Evolutionary conservation across 1,140 invertebrate genomes (phyloP).

Genomic region (Bombus vancouverensis): DNA sequence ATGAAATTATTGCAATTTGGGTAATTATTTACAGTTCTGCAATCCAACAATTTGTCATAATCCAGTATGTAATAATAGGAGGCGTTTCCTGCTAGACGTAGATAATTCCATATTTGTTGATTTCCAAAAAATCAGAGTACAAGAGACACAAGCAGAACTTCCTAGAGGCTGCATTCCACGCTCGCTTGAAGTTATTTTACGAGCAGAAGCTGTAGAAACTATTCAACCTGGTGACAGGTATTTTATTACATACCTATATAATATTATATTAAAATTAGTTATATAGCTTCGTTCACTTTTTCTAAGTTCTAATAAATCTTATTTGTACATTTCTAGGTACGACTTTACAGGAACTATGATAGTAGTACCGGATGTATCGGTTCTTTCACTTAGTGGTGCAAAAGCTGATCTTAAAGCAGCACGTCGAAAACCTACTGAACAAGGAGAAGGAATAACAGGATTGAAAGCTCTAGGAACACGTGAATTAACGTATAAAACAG

Average conservation of each 20-base stretch:
- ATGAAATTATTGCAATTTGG: background rate
- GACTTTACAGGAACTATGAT: constrained; percentile 99
- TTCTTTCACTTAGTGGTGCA: constrained; percentile 92
- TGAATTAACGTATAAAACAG: constrained; percentile 97
- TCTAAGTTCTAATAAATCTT: background rate
- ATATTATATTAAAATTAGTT: too few relatives aligned
- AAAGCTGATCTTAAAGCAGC: constrained; percentile 91
- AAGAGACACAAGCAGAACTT: constrained; percentile 98
- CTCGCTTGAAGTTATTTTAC: constrained; percentile 97
- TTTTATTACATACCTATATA: background rate
- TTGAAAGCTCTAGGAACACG: constrained; percentile 97
- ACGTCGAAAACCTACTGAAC: constrained; percentile 88
- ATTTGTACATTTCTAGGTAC: constrained; percentile 84
- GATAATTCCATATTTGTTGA: constrained; percentile 98
- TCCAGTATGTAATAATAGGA: constrained; percentile 96
- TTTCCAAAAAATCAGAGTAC: constrained; percentile 99
- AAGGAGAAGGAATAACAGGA: constrained; percentile 94
- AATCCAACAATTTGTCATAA: constrained; percentile 98
- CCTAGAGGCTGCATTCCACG: constrained; percentile 98
- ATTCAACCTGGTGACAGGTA: constrained; percentile 89
- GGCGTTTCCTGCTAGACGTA: constrained; percentile 94
- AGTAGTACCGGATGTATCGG: constrained; percentile 97
- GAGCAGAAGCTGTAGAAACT: constrained; percentile 97
- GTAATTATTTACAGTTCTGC: constrained; percentile 86
- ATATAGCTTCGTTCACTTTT: background rate